phyloP scores from a whole-genome alignment of 30 jellyfish, hydroid and myxozoan species.

The Catostylus mosaicus region DNA sequence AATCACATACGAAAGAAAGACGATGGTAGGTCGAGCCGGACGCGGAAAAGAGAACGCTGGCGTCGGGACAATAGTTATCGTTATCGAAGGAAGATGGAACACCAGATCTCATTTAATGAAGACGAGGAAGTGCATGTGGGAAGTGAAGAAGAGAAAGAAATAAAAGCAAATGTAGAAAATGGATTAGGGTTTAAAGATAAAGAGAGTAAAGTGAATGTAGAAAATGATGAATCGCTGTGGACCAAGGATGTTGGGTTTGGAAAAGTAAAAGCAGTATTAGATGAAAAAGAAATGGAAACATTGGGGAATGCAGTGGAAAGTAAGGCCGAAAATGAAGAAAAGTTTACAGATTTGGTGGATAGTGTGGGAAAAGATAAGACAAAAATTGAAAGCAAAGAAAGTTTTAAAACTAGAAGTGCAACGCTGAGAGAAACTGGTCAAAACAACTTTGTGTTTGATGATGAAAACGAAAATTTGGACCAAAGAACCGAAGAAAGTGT shows the following conservation, averaged over 20 bases:
- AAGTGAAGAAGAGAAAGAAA: not conserved
- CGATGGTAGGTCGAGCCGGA: conserved; percentile 2
- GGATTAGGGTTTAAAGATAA: not conserved
- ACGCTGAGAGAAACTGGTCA: no score
- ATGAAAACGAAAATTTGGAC: not conserved
- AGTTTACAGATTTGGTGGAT: not conserved
- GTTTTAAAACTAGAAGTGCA: not conserved
- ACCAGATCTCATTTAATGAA: conserved; percentile 62
- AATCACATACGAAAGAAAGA: conserved; percentile 34
- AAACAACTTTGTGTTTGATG: not conserved
- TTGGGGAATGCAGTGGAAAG: not conserved
- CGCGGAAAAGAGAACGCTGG: conserved; percentile 52
- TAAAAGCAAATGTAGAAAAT: not conserved
- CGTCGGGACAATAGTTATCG: conserved; percentile 51
- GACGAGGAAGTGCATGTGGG: conserved; percentile 41
- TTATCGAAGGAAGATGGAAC: conserved; percentile 54
- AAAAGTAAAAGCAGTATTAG: not conserved
- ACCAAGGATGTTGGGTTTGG: not conserved
- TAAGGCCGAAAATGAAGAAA: not conserved
- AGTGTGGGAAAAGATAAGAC: not conserved
- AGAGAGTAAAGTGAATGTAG: not conserved
- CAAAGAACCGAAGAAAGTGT: not conserved
- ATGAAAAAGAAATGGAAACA: not conserved
- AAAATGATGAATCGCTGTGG: not conserved
- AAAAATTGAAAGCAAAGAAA: not conserved